phyloP scores from a whole-genome alignment of 2,113 vertebrate species.

The Cricetomys ansorgei region DNA sequence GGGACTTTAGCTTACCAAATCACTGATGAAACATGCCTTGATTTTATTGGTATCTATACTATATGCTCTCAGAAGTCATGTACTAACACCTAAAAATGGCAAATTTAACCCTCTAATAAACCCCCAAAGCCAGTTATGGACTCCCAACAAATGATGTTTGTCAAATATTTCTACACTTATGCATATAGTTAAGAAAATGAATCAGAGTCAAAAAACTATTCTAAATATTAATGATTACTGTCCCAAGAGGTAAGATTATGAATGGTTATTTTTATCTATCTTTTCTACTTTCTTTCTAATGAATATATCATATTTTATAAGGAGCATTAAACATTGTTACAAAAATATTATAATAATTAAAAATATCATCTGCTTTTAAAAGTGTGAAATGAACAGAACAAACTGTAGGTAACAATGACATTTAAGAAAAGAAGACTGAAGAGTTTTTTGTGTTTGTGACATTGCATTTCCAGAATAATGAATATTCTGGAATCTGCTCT shows the following conservation, averaged over 20 bases:
- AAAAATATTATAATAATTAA: not conserved
- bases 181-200: not conserved
- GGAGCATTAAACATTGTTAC: not conserved
- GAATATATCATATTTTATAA: not conserved
- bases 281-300: not conserved
- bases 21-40: not conserved
- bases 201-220: not conserved
- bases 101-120: not conserved
- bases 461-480: not conserved
- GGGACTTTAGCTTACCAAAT: not conserved
- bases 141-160: not conserved
- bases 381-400: not conserved
- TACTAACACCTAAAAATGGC: not conserved
- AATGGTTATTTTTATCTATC: not conserved
- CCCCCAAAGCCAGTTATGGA: not conserved
- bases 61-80: not conserved
- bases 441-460: not conserved
- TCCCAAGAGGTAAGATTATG: not conserved
- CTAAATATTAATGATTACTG: not conserved
- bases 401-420: not conserved
- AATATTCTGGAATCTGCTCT: conserved; percentile 3
- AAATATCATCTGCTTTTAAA: not conserved
- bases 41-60: not conserved
- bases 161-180: not conserved
- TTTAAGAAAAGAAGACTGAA: not conserved